These are phyloP conservation scores for Syrmaticus mikado DNA, from an alignment of 2,113 vertebrate species.

Conservation along the genomic window DNA sequence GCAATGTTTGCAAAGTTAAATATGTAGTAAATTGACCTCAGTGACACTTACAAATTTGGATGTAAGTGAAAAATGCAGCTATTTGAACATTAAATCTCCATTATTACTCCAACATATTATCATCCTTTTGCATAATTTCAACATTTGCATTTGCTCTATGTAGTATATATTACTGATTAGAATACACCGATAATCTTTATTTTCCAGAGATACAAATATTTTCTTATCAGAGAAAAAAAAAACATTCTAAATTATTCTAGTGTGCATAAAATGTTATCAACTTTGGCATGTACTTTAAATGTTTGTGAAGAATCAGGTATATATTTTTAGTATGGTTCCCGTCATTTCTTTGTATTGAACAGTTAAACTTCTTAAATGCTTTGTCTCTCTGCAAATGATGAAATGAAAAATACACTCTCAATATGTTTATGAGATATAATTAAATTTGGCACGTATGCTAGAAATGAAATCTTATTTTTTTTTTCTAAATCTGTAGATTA, in stretches of 20 bases:
- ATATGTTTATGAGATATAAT: constrained; percentile 5
- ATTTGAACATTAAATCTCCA: not conserved
- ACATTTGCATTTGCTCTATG: not conserved
- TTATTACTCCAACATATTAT: not conserved
- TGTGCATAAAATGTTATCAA: not conserved
- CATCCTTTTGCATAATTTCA: not conserved
- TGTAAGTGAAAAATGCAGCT: not conserved
- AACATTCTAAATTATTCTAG: not conserved
- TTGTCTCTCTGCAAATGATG: not conserved
- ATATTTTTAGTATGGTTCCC: not conserved
- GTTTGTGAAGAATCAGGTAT: not conserved
- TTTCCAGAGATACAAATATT: not conserved
- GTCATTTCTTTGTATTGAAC: not conserved
- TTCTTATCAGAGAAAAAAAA: not conserved
- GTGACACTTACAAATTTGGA: not conserved
- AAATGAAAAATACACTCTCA: constrained; percentile 33
- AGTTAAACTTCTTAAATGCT: constrained; percentile 16
- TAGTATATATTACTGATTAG: not conserved
- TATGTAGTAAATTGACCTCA: not conserved
- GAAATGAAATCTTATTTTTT: constrained; percentile 42
- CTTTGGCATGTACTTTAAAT: not conserved
- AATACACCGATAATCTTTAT: not conserved
- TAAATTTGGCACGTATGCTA: constrained; percentile 26
- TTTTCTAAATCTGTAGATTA: constrained; percentile 40
- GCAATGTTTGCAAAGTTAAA: not conserved